These are phyloP conservation scores for Harpalus rufipes DNA, from an alignment of 2,888 invertebrate species.

Conservation along the genomic window DNA sequence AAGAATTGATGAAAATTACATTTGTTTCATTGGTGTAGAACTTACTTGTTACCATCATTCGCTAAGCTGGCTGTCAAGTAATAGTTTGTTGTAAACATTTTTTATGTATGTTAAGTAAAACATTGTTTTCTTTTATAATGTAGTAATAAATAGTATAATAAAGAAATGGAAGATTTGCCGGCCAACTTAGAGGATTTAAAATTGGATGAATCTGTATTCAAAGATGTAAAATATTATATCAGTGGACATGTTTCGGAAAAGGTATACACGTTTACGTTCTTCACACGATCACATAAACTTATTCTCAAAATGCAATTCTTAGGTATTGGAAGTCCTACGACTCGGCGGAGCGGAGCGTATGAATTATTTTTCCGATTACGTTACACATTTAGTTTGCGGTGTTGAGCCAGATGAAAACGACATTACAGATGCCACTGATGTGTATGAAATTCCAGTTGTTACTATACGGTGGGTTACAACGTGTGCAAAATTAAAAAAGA, in stretches of 20 bases:
- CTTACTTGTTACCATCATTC: constrained; percentile 17
- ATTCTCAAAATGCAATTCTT: constrained; percentile 73
- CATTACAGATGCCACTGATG: constrained; percentile 92
- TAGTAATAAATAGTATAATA: constrained; percentile 26
- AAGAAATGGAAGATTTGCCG: constrained; percentile 77
- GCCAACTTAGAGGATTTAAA: constrained; percentile 77
- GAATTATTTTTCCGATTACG: constrained; percentile 93
- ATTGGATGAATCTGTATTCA: constrained; percentile 84
- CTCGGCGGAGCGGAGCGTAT: constrained; percentile 93
- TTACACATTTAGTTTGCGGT: constrained; percentile 95
- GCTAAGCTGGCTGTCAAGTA: constrained; percentile 51
- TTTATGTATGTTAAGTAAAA: constrained; percentile 48
- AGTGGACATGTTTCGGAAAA: constrained; percentile 88
- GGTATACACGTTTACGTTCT: constrained; percentile 76
- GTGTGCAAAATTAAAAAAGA: constrained; percentile 81
- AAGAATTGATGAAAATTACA: not conserved
- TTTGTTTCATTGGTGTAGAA: not conserved
- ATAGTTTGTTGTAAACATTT: constrained; percentile 64
- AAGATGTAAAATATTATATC: constrained; percentile 90
- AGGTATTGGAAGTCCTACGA: constrained; percentile 89
- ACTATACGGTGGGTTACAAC: constrained; percentile 91
- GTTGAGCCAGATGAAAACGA: constrained; percentile 91
- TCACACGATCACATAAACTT: constrained; percentile 17
- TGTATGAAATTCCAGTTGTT: constrained; percentile 95
- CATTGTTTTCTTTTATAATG: constrained; percentile 60